A percentile compares a stretch with the other conserved stretches of the same genome.
Conservation (phyloP, 2,113 vertebrate species). For the Axis porcinus region DNA sequence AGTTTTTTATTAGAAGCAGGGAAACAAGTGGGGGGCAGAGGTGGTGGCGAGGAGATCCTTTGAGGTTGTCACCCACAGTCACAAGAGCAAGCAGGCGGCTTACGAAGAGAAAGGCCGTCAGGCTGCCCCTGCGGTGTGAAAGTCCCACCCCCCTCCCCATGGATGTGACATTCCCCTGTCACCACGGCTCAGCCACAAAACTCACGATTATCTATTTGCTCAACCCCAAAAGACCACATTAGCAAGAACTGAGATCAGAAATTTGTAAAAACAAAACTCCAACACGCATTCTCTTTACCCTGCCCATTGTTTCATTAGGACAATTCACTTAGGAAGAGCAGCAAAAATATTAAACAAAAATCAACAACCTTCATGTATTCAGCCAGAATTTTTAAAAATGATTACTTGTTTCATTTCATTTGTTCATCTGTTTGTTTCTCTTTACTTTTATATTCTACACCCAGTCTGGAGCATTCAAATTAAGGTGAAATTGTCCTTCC, state of each 20-base stretch:
- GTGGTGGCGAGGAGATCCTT: neutral
- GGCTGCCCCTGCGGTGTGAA: neutral
- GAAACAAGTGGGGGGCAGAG: neutral
- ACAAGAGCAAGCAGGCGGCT: neutral
- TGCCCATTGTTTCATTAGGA: neutral
- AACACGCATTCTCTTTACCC: neutral
- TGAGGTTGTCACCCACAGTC: neutral
- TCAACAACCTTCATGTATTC: neutral
- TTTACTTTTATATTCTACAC: neutral
- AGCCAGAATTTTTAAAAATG: neutral
- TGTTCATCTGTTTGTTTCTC: neutral
- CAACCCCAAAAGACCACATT: neutral
- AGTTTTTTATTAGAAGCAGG: slow-evolving; percentile 18
- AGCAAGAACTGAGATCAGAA: neutral
- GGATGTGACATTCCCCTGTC: neutral
- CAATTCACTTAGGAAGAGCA: neutral
- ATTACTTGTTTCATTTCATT: neutral
- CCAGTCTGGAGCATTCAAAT: neutral
- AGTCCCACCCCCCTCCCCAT: neutral
- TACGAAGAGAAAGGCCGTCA: neutral
- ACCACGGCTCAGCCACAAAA: neutral
- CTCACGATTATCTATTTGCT: neutral
- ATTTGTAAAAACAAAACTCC: neutral
- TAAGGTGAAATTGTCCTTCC: neutral
- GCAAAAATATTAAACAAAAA: neutral